Evolutionary conservation across 2,888 invertebrate species (phyloP), one percentile per base, ranked within the genome.

Genomic region (Panopea generosa): DNA sequence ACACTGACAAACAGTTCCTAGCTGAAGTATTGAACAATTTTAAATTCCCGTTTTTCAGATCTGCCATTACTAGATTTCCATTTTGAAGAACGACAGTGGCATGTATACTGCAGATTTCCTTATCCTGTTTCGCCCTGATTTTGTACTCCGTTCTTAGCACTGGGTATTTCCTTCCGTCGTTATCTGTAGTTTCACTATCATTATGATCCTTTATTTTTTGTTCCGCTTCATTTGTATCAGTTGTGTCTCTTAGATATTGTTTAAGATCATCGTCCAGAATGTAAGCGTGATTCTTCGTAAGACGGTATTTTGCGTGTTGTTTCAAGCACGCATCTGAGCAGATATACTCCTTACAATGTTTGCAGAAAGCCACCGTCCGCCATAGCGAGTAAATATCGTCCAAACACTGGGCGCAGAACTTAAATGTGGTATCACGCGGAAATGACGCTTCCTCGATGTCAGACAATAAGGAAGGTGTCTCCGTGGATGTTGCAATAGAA

Each of bases 61-160:
- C 79, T 3, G 69, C 75, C 4, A 80, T 18, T 18, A 75, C 62
- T 14, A 80, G 29, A 40, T 27, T 20, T 9, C 74, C 74, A 47
- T 68, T 68, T 38, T 45, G 18, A 14, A 78, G 27, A 16, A 67
- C 67, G 16, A 55, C 60, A 6, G 79, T 43, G 18, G 79, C 72
- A 45, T 80, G 72, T 16, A 80, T 72, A 29, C 75, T 80, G 59
- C 79, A 80, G 16, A 76, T 76, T 50, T 80, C 75, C 43, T 49
- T 68, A 38, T 80, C 79, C 16, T 16, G 43, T n/a, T 33, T 33
- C 2, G 27, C 29, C 4, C 77, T 57, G 2, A 72, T 65, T 20
- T 69, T 68, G 24, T 52, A 69, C 53, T 77, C 77, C 1, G 69
- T 69, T 16, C 68, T 63, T 14, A 77, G 27, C 9, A 56, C 67